These are phyloP conservation scores for Sebastes oblongus DNA, from an alignment of 2,797 vertebrate species.

Conservation along the genomic window DNA sequence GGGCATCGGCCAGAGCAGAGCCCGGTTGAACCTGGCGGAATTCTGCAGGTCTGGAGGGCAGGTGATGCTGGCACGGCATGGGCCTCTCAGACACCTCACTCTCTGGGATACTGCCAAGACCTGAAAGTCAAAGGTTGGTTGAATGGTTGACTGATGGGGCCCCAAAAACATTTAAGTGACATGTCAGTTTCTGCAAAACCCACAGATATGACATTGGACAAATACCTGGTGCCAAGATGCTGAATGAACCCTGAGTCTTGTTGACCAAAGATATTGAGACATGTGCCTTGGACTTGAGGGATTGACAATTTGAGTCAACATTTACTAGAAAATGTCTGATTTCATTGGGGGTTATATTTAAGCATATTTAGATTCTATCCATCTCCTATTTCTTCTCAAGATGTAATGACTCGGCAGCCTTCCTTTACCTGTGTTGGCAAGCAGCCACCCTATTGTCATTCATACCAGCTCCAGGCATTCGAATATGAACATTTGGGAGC, in stretches of 20 bases:
- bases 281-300: background rate
- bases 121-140: slow-evolving; percentile 68
- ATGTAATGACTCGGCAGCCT: background rate
- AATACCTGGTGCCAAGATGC: background rate
- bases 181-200: background rate
- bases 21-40: slow-evolving; percentile 65
- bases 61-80: slow-evolving; percentile 45
- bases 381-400: background rate
- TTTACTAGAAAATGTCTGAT: background rate
- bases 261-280: background rate
- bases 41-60: slow-evolving; percentile 53
- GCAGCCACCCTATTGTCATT: background rate
- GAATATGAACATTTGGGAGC: no score
- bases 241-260: background rate
- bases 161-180: background rate
- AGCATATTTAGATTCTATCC: background rate
- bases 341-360: background rate
- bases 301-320: background rate
- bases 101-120: slow-evolving; percentile 91
- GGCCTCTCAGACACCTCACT: slow-evolving; percentile 75
- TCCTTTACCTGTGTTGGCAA: background rate
- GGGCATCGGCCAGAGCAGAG: slow-evolving; percentile 81
- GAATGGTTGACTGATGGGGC: background rate
- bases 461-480: background rate
- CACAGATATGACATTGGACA: background rate